These are phyloP conservation scores for Pangasius macronema DNA, from an alignment of 2,797 vertebrate genomes.

Conservation along the genomic window DNA sequence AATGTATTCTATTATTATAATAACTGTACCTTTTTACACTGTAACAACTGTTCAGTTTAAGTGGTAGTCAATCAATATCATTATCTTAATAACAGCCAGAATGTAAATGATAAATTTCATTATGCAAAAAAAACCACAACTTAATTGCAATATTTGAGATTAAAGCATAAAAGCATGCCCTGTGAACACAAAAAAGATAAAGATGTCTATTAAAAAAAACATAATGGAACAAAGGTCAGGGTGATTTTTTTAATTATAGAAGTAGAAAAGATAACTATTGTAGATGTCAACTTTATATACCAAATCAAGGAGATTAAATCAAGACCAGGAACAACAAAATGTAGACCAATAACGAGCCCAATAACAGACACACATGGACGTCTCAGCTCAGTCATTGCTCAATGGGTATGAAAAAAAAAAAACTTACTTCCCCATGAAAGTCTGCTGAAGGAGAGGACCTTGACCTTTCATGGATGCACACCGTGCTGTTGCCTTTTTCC, in stretches of 20 bases:
- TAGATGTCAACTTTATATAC: background rate
- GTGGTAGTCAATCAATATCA: background rate
- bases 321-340: constrained; percentile 5
- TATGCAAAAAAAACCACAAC: background rate
- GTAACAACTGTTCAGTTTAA: background rate
- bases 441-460: constrained; percentile 89
- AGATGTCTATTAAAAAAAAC: background rate
- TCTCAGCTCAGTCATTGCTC: background rate
- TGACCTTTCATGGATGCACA: constrained; percentile 85
- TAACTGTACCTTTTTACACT: background rate
- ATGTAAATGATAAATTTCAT: background rate
- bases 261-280: background rate
- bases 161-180: background rate
- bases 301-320: background rate
- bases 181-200: background rate
- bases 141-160: background rate
- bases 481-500: constrained; percentile 68
- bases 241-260: background rate
- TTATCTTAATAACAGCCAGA: background rate
- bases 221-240: background rate
- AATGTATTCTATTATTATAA: background rate
- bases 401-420: background rate
- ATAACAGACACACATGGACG: background rate
- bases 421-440: constrained; percentile 81
- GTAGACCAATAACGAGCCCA: background rate